Conservation (phyloP, 2,797 vertebrate genomes). For the Muscicapa striata region DNA sequence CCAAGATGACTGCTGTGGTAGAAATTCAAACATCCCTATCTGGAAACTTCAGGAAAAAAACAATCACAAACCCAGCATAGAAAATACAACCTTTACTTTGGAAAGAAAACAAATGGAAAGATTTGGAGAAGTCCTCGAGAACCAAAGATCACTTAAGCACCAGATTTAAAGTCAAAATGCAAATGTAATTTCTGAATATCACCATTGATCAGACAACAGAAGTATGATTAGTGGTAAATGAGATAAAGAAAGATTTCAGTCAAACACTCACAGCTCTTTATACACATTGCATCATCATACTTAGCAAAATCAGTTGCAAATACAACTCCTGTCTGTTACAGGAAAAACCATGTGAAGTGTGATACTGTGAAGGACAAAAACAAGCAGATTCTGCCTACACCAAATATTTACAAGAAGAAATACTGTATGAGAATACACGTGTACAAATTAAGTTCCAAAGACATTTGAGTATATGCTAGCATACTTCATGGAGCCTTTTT, state of each 20-base stretch:
- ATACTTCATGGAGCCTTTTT: not conserved
- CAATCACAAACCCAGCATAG: not conserved
- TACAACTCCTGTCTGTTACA: not conserved
- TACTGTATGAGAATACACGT: accelerated
- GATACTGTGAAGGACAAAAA: not conserved
- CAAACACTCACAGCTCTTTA: not conserved
- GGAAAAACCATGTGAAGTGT: not conserved
- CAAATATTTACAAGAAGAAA: not conserved
- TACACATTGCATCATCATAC: not conserved
- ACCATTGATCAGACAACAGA: not conserved
- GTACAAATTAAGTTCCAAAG: not conserved
- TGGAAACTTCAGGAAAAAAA: not conserved
- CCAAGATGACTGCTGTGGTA: not conserved
- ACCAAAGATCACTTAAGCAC: not conserved
- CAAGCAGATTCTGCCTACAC: not conserved
- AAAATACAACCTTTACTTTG: not conserved
- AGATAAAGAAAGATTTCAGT: not conserved
- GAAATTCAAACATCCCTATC: not conserved
- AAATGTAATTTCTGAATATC: not conserved
- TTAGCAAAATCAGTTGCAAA: not conserved
- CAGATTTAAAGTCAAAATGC: not conserved
- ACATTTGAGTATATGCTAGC: not conserved
- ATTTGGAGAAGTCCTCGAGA: not conserved
- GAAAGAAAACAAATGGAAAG: not conserved
- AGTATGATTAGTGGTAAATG: not conserved